Conservation (phyloP, 1,140 invertebrate genomes). For the Paralvinella palmiformis region DNA sequence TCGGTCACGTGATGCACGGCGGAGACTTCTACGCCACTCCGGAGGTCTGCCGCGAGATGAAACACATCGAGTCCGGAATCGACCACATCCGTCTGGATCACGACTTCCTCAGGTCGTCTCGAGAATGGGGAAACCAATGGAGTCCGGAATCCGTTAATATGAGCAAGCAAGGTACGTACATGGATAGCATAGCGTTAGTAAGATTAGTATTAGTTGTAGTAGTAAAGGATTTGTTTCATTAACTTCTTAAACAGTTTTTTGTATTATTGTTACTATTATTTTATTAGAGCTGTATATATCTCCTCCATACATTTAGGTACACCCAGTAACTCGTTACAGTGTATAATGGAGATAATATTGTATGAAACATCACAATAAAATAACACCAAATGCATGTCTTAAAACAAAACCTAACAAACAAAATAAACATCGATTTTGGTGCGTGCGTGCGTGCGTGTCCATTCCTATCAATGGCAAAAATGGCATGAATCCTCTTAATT, state of each 20-base stretch:
- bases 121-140: conserved; percentile 24
- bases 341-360: too few relatives aligned
- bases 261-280: not conserved
- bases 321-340: not conserved
- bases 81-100: conserved; percentile 38
- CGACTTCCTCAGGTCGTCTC: conserved; percentile 28
- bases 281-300: not conserved
- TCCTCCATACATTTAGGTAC: not conserved
- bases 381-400: too few relatives aligned
- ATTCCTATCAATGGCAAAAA: too few relatives aligned
- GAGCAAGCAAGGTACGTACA: conserved; percentile 7
- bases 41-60: conserved; percentile 35
- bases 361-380: too few relatives aligned
- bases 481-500: too few relatives aligned
- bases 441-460: too few relatives aligned
- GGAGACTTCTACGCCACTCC: conserved; percentile 32
- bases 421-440: too few relatives aligned
- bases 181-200: too few relatives aligned
- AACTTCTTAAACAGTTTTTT: not conserved
- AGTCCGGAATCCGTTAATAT: not conserved
- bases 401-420: too few relatives aligned
- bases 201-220: too few relatives aligned
- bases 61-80: conserved; percentile 36
- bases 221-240: not conserved
- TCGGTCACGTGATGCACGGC: not conserved